Base-by-base conservation (phyloP, 2,113 vertebrate species). In the Xiphophorus hellerii region DNA sequence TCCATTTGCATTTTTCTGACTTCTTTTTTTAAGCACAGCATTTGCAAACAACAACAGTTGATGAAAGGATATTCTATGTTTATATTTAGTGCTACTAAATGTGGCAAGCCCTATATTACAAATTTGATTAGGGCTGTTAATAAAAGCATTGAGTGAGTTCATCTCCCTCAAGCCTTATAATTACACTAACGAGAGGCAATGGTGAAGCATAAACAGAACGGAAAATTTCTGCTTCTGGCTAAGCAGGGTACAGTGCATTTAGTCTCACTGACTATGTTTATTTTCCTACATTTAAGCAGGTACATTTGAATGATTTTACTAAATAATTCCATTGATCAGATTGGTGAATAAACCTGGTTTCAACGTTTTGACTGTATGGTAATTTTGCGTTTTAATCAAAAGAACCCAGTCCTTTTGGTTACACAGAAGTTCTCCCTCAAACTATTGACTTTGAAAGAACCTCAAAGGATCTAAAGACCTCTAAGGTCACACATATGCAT, bases 241-340 rank as follows among this genome's bases (percentile, higher is more conserved):
- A 15, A n/a, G 42, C 22, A 31, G 62, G 73, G 71, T 62, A 35
- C 69, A 76, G 82, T 67, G 64, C 27, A 29, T 29, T 27, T 37
- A 37, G 35, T 2, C 35, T 37, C 35, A 11, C 35, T 37, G 35
- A 37, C 35, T 37, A 37, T 37, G 9, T 37, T 37, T 37, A 37
- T 37, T 11, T 37, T 1, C 35, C 35, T 10, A 10, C 9, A 37
- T 11, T 35, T 2, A 10, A 35, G 9, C 2, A 37, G 35, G 10
- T 37, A 10, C 9, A 37, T 37, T 37, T 37, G 9, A 37, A 37
- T 37, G 35, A 37, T 37, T 37, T 37, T 11, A 37, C 35, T 37
- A 11, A 37, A 37, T 37, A 37, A 11, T 11, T 11, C 35, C 35
- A 37, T 37, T 37, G 35, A 37, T 37, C 35, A 37, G 35, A 37